Evolutionary conservation across 2,113 vertebrate genomes (phyloP).

Genomic region (Amphiprion percula): DNA sequence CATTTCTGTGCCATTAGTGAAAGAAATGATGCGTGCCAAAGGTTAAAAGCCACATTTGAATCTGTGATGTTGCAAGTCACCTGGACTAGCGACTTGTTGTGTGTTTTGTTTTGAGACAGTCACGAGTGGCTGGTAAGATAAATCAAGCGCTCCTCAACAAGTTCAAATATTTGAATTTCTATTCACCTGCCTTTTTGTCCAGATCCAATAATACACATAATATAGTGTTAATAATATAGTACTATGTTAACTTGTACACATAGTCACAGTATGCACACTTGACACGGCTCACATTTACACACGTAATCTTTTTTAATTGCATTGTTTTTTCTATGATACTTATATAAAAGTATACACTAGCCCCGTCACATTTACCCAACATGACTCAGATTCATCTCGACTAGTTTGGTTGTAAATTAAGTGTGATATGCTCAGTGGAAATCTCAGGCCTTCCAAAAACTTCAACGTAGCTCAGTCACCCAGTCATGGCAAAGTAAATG

Average conservation of each 20-base stretch:
- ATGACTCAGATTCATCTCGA: conserved; percentile 17
- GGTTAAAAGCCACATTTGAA: conserved; percentile 29
- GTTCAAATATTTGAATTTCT: conserved; percentile 42
- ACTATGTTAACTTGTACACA: conserved; percentile 34
- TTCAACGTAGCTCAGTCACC: conserved; percentile 12
- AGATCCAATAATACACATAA: conserved; percentile 48
- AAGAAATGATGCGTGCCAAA: conserved; percentile 33
- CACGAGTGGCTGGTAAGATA: neutral
- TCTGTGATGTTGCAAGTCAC: neutral
- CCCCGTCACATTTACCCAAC: conserved; percentile 21
- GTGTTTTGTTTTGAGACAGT: conserved; percentile 2
- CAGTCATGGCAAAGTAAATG: neutral
- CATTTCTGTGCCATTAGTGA: neutral
- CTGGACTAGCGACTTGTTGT: too few relatives aligned
- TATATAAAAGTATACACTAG: neutral
- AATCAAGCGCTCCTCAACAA: conserved; percentile 55
- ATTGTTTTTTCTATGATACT: conserved; percentile 11
- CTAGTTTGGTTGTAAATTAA: conserved; percentile 13
- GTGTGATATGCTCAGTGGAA: conserved; percentile 23
- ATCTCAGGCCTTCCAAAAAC: conserved; percentile 38
- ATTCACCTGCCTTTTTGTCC: conserved; percentile 41
- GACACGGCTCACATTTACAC: conserved; percentile 46
- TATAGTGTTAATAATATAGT: conserved; percentile 47
- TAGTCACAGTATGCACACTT: conserved; percentile 44
- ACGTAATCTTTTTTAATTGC: conserved; percentile 22